phyloP scores from a whole-genome alignment of 2,797 vertebrate genomes.

The Platyrinchus mystaceus region DNA sequence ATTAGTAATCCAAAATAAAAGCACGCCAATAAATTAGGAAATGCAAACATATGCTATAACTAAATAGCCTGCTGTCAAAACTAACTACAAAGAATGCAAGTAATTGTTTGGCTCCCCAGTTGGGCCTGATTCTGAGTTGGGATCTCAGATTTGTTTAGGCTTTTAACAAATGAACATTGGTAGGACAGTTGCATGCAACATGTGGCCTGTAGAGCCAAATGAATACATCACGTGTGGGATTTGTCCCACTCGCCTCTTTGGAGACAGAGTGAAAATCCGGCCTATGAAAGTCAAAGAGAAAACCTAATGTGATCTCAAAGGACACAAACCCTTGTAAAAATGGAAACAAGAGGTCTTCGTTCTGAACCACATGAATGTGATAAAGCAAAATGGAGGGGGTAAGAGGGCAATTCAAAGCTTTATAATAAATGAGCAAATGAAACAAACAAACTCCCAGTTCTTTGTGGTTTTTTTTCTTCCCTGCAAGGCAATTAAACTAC shows the following conservation, averaged over 20 bases:
- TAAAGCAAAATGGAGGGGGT: not conserved
- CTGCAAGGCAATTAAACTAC: not conserved
- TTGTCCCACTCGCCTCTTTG: not conserved
- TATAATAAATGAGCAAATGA: not conserved
- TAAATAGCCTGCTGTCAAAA: slow-evolving; percentile 2
- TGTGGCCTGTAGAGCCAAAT: not conserved
- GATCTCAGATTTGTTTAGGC: not conserved
- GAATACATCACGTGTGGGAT: not conserved
- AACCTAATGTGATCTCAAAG: not conserved
- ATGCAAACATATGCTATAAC: slow-evolving; percentile 37
- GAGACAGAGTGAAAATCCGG: not conserved
- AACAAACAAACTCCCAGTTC: not conserved
- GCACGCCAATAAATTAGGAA: slow-evolving; percentile 45
- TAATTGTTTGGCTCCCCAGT: not conserved
- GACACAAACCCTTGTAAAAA: not conserved
- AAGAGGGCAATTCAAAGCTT: not conserved
- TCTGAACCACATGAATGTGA: not conserved
- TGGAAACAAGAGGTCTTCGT: not conserved
- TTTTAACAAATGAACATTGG: not conserved
- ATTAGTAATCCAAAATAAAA: slow-evolving; percentile 31
- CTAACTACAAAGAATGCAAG: slow-evolving; percentile 7
- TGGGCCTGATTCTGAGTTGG: not conserved
- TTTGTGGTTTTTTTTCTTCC: not conserved
- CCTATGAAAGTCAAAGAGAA: not conserved
- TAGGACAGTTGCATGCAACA: not conserved